Base-by-base conservation (phyloP, 2,797 vertebrate species). In the Lindbergichthys nudifrons region DNA sequence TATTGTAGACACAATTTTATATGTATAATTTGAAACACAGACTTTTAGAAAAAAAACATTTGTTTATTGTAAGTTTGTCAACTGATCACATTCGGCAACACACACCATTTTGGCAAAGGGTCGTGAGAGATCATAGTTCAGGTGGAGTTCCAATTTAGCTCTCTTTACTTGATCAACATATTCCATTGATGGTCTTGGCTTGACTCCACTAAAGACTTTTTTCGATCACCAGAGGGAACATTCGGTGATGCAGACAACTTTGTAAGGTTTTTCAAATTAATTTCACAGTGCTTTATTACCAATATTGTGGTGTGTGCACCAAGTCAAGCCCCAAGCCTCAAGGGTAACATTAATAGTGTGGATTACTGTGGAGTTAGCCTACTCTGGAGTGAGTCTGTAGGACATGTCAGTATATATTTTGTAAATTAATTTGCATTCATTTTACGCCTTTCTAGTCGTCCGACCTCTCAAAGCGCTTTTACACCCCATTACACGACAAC, bases 401-500 rank as follows among this genome's bases (percentile, higher is more conserved):
- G 19, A 59, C 21, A 73, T 26, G 26, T 41, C 41, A 53, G 47
- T 52, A 58, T 7, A 51, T 61, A 68, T 42, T 13, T 26, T 5
- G 26, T 26, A 26, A 26, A 26, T 26, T 1, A 26, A 26, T 26
- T 26, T 26, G 26, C 26, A 26, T 26, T 26, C 26, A 26, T 26
- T 26, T 26, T 26, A 26, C 4, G 26, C 26, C 26, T 26, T 26
- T 26, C 26, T 26, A 26, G 26, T 26, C 1, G 4, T 26, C 26
- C 26, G 26, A 26, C 26, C 26, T 26, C 26, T 26, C 23, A 26
- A 26, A 26, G 23, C 23, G 23, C 23, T 26, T 26, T 26, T 26
- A 26, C 23, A 3, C 3, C 23, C 23, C 23, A 26, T 26, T 26
- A 26, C 23, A 3, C 23, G 23, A 23, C 23, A 23, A 23, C 23